Conservation (phyloP, 2,113 vertebrate genomes). For the Colistium nudipinnis region DNA sequence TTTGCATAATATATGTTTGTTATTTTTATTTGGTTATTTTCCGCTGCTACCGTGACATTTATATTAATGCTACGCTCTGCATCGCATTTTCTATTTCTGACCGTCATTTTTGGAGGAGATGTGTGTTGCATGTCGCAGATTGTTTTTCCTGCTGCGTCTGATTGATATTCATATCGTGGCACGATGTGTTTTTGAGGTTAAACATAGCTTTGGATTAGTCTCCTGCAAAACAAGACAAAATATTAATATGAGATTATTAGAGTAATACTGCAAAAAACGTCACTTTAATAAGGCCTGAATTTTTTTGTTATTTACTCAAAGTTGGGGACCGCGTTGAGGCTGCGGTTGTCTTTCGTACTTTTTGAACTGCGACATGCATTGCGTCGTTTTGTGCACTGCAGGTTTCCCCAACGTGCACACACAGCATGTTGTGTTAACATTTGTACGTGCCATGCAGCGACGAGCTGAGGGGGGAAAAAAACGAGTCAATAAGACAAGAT, state of each 20-base stretch:
- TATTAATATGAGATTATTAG: neutral
- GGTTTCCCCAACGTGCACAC: neutral
- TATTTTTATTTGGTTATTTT: neutral
- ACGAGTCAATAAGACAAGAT: neutral
- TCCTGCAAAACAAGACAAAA: neutral
- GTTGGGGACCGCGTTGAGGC: too few species aligned
- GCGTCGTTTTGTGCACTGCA: too few species aligned
- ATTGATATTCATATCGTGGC: slow-evolving; percentile 12
- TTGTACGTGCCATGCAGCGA: neutral
- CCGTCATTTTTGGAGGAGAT: neutral
- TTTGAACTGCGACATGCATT: too few species aligned
- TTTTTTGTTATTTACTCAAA: too few species aligned
- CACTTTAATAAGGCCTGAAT: neutral
- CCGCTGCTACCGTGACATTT: neutral
- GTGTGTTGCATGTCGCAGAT: neutral
- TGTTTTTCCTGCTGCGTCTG: neutral
- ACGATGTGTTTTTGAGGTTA: slow-evolving; percentile 9
- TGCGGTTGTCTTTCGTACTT: too few species aligned
- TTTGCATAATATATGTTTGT: too few species aligned
- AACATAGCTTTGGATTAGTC: slow-evolving; percentile 12
- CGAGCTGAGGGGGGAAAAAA: neutral
- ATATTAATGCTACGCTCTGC: neutral
- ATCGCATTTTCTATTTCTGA: slow-evolving; percentile 18
- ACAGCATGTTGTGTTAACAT: neutral
- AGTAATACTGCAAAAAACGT: neutral